These are phyloP conservation scores for Xylota sylvarum DNA, from an alignment of 2,888 invertebrate species.

Conservation along the genomic window DNA sequence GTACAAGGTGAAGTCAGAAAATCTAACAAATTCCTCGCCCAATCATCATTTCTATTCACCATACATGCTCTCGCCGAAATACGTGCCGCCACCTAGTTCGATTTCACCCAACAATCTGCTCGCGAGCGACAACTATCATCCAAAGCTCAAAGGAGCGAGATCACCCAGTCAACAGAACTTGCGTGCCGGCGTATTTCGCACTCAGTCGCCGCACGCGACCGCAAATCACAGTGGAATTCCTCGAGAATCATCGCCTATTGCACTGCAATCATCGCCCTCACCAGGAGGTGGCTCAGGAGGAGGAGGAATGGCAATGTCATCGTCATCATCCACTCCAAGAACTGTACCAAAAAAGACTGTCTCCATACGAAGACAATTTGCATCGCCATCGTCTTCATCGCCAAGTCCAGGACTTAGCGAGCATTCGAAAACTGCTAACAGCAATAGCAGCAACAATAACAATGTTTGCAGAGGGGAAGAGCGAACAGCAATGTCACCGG, in stretches of 20 bases:
- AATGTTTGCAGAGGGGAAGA: conserved; percentile 52
- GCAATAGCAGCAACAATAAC: conserved; percentile 25
- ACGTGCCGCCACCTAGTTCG: conserved; percentile 79
- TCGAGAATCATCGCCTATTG: conserved; percentile 66
- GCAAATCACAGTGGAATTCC: conserved; percentile 61
- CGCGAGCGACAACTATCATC: conserved; percentile 56
- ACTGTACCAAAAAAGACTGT: conserved; percentile 85
- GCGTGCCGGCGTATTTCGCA: conserved; percentile 64
- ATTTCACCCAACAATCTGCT: conserved; percentile 56
- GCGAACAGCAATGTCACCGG: conserved; percentile 76
- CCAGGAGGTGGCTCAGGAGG: conserved; percentile 58
- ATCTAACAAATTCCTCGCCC: conserved; percentile 77
- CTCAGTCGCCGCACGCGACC: conserved; percentile 66
- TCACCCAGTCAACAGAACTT: conserved; percentile 72
- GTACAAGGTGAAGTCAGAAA: conserved; percentile 76
- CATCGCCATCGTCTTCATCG: conserved; percentile 81
- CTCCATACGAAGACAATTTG: conserved; percentile 85
- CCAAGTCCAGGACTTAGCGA: conserved; percentile 75
- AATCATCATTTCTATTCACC: conserved; percentile 81
- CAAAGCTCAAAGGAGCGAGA: conserved; percentile 67
- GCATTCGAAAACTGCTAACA: conserved; percentile 73
- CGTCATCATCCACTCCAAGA: conserved; percentile 81
- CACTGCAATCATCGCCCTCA: conserved; percentile 59
- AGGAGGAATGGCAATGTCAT: conserved; percentile 75
- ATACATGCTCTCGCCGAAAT: conserved; percentile 81